Percentiles rank a stretch among this genome's conserved stretches.
phyloP scores from a whole-genome alignment of 2,797 vertebrate species.

The Sebastes taczanowskii region DNA sequence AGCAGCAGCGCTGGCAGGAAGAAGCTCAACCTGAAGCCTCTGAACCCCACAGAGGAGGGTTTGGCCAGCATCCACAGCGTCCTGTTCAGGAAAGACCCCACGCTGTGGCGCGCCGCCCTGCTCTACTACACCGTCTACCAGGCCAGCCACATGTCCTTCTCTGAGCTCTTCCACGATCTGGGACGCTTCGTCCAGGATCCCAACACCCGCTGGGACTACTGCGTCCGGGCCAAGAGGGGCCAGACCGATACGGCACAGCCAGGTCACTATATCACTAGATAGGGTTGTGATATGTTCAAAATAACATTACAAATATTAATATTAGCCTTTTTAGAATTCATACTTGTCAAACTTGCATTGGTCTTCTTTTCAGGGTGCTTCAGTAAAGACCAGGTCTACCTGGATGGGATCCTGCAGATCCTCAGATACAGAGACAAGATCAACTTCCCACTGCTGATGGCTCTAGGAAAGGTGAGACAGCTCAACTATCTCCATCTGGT shows the following conservation, averaged over 20 bases:
- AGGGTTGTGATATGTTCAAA: background rate
- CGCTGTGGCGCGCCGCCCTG: slow-evolving; percentile 92
- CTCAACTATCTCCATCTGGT: background rate
- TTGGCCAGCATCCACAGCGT: slow-evolving; percentile 96
- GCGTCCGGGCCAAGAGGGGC: slow-evolving; percentile 93
- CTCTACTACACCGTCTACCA: slow-evolving; percentile 95
- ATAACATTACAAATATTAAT: background rate
- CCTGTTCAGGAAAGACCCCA: slow-evolving; percentile 91
- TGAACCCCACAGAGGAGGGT: slow-evolving; percentile 95
- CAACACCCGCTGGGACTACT: slow-evolving; percentile 94
- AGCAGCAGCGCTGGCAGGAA: slow-evolving; percentile 83
- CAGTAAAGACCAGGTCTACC: slow-evolving; percentile 96
- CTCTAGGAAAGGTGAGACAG: slow-evolving; percentile 90
- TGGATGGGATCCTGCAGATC: slow-evolving; percentile 93
- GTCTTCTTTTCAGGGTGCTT: slow-evolving; percentile 87
- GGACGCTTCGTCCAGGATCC: slow-evolving; percentile 91
- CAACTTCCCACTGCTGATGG: slow-evolving; percentile 90
- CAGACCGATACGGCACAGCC: slow-evolving; percentile 90
- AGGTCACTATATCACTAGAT: slow-evolving; percentile 73
- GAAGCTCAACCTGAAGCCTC: slow-evolving; percentile 86
- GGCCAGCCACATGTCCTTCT: slow-evolving; percentile 91
- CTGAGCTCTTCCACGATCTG: slow-evolving; percentile 88
- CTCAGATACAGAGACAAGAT: slow-evolving; percentile 91
- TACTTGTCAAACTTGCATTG: background rate
- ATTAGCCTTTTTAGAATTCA: background rate